Percentiles rank a stretch among this genome's conserved stretches.
phyloP scores from a whole-genome alignment of 2,797 vertebrate species.

The Crenuchus spilurus region DNA sequence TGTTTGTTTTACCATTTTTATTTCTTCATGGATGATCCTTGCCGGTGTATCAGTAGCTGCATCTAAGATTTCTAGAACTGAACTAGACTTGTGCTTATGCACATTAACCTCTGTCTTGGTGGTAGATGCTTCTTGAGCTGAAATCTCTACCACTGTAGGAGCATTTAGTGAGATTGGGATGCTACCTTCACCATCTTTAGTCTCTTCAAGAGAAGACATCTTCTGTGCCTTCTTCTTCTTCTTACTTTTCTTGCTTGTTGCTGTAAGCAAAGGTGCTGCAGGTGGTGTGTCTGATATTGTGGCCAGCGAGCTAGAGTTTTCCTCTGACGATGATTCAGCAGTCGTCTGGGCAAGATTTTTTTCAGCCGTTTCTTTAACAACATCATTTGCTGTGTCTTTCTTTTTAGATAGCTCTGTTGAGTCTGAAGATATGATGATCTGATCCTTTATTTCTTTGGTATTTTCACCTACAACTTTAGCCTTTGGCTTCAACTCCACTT shows the following conservation, averaged over 20 bases:
- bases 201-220: conserved; percentile 28
- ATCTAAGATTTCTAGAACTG: conserved; percentile 11
- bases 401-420: conserved; percentile 6
- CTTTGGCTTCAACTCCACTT: conserved; percentile 15
- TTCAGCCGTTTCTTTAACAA: conserved; percentile 40
- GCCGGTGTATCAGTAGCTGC: conserved; percentile 20
- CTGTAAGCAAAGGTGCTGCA: conserved; percentile 47
- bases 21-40: conserved; percentile 52
- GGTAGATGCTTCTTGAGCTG: neutral
- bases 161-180: conserved; percentile 9
- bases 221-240: conserved; percentile 48
- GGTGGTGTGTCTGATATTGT: neutral
- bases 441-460: conserved; percentile 10
- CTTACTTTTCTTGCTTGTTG: conserved; percentile 43
- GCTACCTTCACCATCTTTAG: conserved; percentile 24
- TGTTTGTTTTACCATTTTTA: conserved; percentile 62
- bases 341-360: conserved; percentile 17
- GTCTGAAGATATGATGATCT: neutral
- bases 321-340: conserved; percentile 38
- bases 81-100: conserved; percentile 1
- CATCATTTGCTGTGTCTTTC: conserved; percentile 14
- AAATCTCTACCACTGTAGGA: conserved; percentile 15
- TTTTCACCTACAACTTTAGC: conserved; percentile 38
- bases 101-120: conserved; percentile 22
- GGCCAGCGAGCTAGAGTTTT: conserved; percentile 36